phyloP scores from a whole-genome alignment of 2,888 invertebrate species.

The Eremobia ochroleuca region DNA sequence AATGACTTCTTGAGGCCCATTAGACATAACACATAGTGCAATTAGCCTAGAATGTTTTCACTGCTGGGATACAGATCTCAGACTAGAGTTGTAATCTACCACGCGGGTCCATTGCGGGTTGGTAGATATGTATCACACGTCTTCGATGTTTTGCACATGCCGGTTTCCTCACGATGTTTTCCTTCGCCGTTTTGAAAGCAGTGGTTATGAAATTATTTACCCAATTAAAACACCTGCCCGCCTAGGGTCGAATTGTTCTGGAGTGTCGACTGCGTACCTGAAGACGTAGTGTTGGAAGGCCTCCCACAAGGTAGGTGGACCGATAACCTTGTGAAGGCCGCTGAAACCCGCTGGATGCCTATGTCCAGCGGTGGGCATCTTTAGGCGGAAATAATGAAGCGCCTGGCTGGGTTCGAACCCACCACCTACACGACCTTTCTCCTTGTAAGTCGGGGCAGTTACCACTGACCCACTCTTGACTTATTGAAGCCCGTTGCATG shows the following conservation, averaged over 20 bases:
- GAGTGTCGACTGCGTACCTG: no score
- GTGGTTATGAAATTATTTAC: not conserved
- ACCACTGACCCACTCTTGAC: not conserved
- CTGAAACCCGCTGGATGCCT: no score
- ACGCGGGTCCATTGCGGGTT: not conserved
- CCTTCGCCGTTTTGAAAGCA: not conserved
- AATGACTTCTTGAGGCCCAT: not conserved
- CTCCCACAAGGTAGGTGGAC: no score
- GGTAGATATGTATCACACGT: not conserved
- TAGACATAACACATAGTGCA: no score
- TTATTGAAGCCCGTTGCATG: not conserved
- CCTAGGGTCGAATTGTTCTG: no score
- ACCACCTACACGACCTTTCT: not conserved
- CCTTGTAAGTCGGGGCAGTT: not conserved
- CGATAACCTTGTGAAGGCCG: no score
- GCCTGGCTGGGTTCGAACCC: not conserved
- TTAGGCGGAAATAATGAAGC: no score
- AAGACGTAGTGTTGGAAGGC: no score
- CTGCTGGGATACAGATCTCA: not conserved
- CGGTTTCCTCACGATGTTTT: not conserved
- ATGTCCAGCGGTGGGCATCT: no score
- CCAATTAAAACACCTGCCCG: not conserved
- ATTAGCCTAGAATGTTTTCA: not conserved
- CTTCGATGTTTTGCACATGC: not conserved
- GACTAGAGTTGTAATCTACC: not conserved